Evolutionary conservation across 1,140 invertebrate genomes (phyloP).

Genomic region (Lanistes nyassanus): DNA sequence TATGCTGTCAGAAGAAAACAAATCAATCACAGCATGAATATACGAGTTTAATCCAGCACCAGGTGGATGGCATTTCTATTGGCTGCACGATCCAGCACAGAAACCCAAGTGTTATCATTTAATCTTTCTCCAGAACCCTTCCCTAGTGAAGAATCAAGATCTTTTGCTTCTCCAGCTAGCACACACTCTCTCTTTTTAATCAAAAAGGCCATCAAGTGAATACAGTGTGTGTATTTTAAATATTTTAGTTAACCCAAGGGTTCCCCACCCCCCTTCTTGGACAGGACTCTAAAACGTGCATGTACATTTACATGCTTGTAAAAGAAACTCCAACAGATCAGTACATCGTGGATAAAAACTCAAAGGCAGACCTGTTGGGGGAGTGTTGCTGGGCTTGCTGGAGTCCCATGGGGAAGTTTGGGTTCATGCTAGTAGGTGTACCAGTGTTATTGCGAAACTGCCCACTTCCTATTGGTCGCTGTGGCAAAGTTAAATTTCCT

Average conservation of each 20-base stretch:
- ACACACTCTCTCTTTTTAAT: too few relatives aligned
- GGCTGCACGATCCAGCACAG: not conserved
- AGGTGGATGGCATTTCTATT: not conserved
- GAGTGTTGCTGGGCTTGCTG: constrained; percentile 62
- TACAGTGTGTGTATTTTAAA: too few relatives aligned
- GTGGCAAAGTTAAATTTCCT: constrained; percentile 38
- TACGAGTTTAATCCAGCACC: too few relatives aligned
- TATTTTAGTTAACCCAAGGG: too few relatives aligned
- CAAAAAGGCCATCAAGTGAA: too few relatives aligned
- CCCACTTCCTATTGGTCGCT: constrained; percentile 44
- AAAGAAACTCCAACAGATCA: not conserved
- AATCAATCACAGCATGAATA: not conserved
- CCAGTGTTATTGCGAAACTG: constrained; percentile 54
- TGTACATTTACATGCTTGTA: not conserved
- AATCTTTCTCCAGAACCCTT: too few relatives aligned
- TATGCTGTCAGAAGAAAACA: constrained; percentile 15
- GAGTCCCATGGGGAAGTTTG: constrained; percentile 52
- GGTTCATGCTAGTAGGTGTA: constrained; percentile 65
- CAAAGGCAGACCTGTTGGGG: constrained; percentile 58
- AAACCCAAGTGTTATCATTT: too few relatives aligned
- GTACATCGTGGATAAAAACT: not conserved
- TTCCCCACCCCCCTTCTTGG: too few relatives aligned
- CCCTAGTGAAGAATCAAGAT: too few relatives aligned
- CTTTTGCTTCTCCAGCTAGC: too few relatives aligned
- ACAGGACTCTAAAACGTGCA: too few relatives aligned